Evolutionary conservation across 1,140 invertebrate species (phyloP), one percentile per base, ranked within the genome.

Genomic region (Hycleus cichorii): DNA sequence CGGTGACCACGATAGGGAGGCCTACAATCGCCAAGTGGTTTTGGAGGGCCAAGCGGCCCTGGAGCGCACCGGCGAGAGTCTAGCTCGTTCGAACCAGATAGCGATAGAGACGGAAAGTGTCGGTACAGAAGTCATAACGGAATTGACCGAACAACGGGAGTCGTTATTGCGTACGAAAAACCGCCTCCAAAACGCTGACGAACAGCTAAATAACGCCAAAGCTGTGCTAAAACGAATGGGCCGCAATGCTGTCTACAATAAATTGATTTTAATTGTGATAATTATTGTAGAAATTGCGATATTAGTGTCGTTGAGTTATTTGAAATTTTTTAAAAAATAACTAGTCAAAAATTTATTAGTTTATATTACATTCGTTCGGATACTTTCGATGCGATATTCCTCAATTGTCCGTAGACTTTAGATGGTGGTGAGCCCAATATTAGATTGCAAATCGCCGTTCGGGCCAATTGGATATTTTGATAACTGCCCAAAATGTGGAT

Each of bases 401-500:
- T 80, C 59, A 98, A 75, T 66, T 93, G 93, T 25, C 95, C 95
- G 78, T 97, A 97, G 24, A 98, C 93, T 81, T 98, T 97, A 12
- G 90, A 94, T 39, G 93, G 93, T 43, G 91, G 93, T 65, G 87
- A 93, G 64, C 97, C 97, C 64, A 99, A 78, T 71, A 99, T 99
- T 24, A 99, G 80, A 76, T 95, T 97, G 78, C 94, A 98, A 65
- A 99, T 86, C n/a, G 95, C 91, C 72, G 93, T 83, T 71, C 95
- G 84, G 0, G 97, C 97, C 53, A 97, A 72, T 66, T 94, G 89
- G 60, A 99, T 97, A 74, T 98, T 99, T 77, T 98, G 92, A 76
- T 88, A 99, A 60, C 95, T 96, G 40, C 97, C 97, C 44, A 99
- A 78, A 57, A 99, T 93, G 74, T 99, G 96, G 63, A 99, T 91